phyloP scores from a whole-genome alignment of 35 echinoderm and acorn worm species.

The Hemicentrotus pulcherrimus region DNA sequence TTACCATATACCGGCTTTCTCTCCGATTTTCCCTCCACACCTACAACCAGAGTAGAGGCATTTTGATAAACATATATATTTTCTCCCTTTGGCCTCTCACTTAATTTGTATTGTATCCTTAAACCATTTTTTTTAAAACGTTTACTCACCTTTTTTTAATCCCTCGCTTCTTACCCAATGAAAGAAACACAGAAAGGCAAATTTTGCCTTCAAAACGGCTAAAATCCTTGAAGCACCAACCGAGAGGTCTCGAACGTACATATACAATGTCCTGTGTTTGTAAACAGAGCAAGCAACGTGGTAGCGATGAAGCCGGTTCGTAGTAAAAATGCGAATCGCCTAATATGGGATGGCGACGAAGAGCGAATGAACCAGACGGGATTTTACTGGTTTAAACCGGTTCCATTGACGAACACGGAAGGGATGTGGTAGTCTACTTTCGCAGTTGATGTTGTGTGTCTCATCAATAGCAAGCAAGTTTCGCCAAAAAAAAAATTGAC shows the following conservation, averaged over 20 bases:
- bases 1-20: background rate
- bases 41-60: no score
- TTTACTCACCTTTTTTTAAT: background rate
- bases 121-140: background rate
- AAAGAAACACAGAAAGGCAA: background rate
- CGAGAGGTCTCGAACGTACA: background rate
- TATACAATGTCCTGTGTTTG: background rate
- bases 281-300: background rate
- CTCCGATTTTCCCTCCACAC: background rate
- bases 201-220: background rate
- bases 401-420: background rate
- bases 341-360: background rate
- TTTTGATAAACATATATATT: no score
- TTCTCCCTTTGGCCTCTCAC: background rate
- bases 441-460: background rate
- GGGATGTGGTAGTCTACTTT: background rate
- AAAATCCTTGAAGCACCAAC: background rate
- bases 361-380: background rate
- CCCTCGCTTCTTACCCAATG: background rate
- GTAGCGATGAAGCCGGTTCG: background rate
- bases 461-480: background rate
- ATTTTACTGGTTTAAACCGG: background rate
- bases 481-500: background rate
- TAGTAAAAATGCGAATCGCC: background rate
- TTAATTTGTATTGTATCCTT: background rate